These are phyloP conservation scores for Urocitellus parryii DNA, from an alignment of 2,113 vertebrate species.

Conservation along the genomic window DNA sequence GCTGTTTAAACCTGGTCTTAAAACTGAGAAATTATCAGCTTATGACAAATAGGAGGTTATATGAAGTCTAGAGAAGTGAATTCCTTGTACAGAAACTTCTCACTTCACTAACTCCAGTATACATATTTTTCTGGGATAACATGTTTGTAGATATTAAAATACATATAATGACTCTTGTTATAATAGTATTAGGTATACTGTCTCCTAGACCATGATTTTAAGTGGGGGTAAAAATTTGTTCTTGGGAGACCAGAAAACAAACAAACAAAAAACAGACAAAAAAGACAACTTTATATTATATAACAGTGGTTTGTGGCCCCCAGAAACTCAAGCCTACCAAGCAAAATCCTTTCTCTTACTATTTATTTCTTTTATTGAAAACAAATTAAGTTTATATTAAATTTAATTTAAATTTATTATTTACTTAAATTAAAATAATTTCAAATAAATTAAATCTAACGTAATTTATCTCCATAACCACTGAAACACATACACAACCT, in stretches of 20 bases:
- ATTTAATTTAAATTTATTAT: background rate
- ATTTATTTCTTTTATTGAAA: background rate
- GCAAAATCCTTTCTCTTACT: background rate
- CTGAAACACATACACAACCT: too few species aligned
- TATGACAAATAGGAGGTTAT: background rate
- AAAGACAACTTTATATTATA: background rate
- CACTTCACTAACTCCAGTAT: background rate
- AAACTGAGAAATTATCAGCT: background rate
- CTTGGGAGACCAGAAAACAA: background rate
- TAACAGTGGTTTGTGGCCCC: background rate
- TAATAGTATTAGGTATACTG: background rate
- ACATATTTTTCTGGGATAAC: background rate
- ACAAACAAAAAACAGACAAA: too few species aligned
- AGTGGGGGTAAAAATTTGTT: constrained; percentile 2
- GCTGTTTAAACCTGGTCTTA: background rate
- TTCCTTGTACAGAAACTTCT: background rate
- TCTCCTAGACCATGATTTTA: background rate
- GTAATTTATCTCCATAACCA: background rate
- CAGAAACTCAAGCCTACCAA: background rate
- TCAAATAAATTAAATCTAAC: background rate
- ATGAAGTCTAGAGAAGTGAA: background rate
- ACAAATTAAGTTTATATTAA: constrained; percentile 1
- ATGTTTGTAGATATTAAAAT: background rate
- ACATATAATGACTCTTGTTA: background rate
- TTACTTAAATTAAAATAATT: constrained; percentile 9